These are phyloP conservation scores for Oedothorax gibbosus DNA, from an alignment of 1,140 invertebrate species.

Conservation along the genomic window DNA sequence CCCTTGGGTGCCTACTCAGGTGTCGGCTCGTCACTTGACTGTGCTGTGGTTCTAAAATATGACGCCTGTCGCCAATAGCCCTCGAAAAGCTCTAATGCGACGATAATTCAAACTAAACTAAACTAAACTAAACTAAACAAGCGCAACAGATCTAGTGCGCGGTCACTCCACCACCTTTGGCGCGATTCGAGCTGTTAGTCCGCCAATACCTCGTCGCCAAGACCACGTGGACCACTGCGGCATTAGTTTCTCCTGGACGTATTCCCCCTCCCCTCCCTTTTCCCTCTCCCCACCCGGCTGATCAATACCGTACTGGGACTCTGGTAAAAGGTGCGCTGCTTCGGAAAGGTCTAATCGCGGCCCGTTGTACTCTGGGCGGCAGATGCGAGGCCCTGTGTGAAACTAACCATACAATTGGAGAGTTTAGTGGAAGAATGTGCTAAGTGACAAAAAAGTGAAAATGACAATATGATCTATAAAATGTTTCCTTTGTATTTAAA, in stretches of 20 bases:
- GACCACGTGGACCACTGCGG: slow-evolving; percentile 41
- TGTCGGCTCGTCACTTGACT: too few species aligned
- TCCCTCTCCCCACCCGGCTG: slow-evolving; percentile 6
- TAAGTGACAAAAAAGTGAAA: too few species aligned
- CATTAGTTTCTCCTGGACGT: slow-evolving; percentile 40
- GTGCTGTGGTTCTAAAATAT: too few species aligned
- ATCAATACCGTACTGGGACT: slow-evolving; percentile 35
- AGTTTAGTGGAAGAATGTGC: too few species aligned
- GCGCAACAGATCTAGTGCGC: neutral
- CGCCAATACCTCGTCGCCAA: slow-evolving; percentile 10
- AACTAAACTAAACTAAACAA: too few species aligned
- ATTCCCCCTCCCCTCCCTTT: slow-evolving; percentile 5
- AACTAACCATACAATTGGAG: too few species aligned
- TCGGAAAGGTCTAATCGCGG: slow-evolving; percentile 20
- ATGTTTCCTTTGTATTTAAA: too few species aligned
- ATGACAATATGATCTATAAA: too few species aligned
- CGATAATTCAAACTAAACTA: too few species aligned
- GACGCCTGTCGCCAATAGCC: too few species aligned
- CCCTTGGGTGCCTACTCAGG: too few species aligned
- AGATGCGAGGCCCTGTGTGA: neutral
- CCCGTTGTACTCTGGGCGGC: neutral
- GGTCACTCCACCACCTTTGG: slow-evolving; percentile 28
- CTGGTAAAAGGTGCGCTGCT: slow-evolving; percentile 21
- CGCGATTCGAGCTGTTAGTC: neutral
- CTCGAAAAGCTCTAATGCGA: too few species aligned